Percentiles rank a stretch among this genome's conserved stretches.
Conservation (phyloP, 2,888 invertebrate genomes). For the Plemyria rubiginata region DNA sequence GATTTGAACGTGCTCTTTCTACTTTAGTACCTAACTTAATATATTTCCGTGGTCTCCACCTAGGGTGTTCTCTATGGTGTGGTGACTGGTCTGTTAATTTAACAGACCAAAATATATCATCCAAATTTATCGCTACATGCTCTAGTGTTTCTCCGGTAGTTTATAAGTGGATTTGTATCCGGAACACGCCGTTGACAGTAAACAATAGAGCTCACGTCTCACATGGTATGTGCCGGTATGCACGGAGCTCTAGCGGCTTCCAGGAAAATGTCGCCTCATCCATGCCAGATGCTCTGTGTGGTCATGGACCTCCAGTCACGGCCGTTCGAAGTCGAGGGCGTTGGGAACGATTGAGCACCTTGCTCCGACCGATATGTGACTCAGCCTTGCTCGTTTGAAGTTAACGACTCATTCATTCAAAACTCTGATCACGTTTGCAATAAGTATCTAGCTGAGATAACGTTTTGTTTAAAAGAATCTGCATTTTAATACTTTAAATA, state of each 20-base stretch:
- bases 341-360: constrained; percentile 46
- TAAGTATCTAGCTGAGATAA: constrained; percentile 34
- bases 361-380: constrained; percentile 42
- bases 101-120: not conserved
- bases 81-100: not conserved
- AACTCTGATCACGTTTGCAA: constrained; percentile 52
- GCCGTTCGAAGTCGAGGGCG: constrained; percentile 60
- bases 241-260: constrained; percentile 34
- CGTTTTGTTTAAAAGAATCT: constrained; percentile 14
- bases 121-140: not conserved
- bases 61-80: no score
- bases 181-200: constrained; percentile 28
- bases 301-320: constrained; percentile 53
- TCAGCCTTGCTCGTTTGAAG: constrained; percentile 56
- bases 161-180: constrained; percentile 21
- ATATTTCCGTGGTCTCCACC: no score
- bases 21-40: not conserved
- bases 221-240: constrained; percentile 36
- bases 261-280: constrained; percentile 51
- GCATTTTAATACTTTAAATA: not conserved
- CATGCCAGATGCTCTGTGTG: constrained; percentile 49
- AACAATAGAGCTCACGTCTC: constrained; percentile 30
- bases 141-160: not conserved
- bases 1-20: constrained; percentile 12
- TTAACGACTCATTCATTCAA: constrained; percentile 49